Conservation (phyloP, 2,797 vertebrate genomes). For the Hydrophis major region DNA sequence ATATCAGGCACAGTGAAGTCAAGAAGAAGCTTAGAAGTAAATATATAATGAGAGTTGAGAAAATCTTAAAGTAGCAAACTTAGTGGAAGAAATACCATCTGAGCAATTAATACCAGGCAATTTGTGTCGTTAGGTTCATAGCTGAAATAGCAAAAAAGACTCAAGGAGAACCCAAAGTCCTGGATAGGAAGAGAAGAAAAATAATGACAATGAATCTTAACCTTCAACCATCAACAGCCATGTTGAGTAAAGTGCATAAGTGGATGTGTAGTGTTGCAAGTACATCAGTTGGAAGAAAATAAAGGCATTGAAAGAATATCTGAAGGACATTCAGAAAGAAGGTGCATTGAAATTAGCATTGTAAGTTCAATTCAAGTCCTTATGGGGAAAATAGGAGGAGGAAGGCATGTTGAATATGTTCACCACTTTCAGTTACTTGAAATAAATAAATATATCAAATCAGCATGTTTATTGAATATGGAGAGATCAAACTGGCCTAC, state of each 20-base stretch:
- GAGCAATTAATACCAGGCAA: neutral
- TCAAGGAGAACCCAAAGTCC: neutral
- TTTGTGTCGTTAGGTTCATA: neutral
- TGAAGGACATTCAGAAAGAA: neutral
- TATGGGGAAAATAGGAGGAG: neutral
- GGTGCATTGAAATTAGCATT: neutral
- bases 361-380: neutral
- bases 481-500: too few relatives aligned
- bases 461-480: too few relatives aligned
- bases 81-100: neutral
- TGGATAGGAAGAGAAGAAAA: neutral
- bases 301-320: neutral
- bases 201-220: neutral
- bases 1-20: neutral
- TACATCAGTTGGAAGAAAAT: neutral
- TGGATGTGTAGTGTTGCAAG: neutral
- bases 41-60: neutral
- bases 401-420: neutral
- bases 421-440: neutral
- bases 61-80: neutral
- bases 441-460: neutral
- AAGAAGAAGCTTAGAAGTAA: neutral
- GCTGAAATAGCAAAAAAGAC: neutral
- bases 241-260: neutral
- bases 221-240: neutral